These are phyloP conservation scores for Botrylloides violaceus DNA, from an alignment of 23 tunicate species.

Conservation along the genomic window DNA sequence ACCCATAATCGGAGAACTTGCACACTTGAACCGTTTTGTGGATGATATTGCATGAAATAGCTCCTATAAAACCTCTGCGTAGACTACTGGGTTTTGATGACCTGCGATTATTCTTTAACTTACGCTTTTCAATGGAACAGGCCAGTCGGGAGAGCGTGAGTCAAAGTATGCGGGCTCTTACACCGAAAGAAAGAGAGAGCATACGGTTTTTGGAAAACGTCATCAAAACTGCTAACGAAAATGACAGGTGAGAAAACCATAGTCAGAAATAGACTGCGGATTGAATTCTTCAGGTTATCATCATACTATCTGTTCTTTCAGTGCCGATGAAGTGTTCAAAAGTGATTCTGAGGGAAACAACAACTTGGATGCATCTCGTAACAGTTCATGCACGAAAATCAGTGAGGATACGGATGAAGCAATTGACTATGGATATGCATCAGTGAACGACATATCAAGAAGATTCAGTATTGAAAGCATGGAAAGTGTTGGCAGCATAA, in stretches of 20 bases:
- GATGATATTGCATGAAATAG: too few species aligned
- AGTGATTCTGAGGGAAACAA: background rate
- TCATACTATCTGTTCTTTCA: background rate
- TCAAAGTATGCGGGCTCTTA: conserved; percentile 56
- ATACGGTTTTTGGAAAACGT: conserved; percentile 46
- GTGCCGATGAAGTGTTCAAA: conserved; percentile 13
- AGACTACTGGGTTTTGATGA: background rate
- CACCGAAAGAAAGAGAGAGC: conserved; percentile 73
- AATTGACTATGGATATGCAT: conserved; percentile 11
- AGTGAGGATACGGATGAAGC: conserved; percentile 4
- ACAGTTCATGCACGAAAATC: background rate
- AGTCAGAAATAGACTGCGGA: too few species aligned
- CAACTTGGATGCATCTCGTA: background rate
- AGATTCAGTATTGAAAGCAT: conserved; percentile 1
- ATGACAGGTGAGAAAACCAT: background rate
- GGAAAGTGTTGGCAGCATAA: conserved; percentile 53
- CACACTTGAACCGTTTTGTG: too few species aligned
- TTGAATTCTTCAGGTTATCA: too few species aligned
- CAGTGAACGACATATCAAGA: conserved; percentile 21
- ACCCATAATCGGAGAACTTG: too few species aligned
- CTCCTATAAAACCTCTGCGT: too few species aligned
- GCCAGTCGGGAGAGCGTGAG: conserved; percentile 43
- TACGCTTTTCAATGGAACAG: conserved; percentile 16
- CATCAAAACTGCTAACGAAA: conserved; percentile 9
- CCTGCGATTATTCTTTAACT: background rate